Evolutionary conservation across 2,797 vertebrate genomes (phyloP).

Genomic region (Scleropages formosus): DNA sequence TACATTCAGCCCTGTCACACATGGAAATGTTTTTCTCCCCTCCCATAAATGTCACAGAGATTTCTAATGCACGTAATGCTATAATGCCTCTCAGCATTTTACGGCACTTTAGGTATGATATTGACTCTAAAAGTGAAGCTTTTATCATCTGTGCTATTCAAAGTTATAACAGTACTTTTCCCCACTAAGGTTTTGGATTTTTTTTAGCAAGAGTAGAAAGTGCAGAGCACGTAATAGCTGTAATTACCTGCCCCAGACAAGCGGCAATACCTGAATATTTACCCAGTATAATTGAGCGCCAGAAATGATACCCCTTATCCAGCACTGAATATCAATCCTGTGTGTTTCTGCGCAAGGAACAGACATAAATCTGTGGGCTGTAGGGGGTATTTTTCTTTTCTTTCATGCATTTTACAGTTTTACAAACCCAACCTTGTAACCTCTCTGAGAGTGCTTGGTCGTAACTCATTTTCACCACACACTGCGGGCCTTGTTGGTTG

Average conservation of each 20-base stretch:
- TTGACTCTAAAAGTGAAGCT: conserved; percentile 25
- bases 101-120: conserved; percentile 16
- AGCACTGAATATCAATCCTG: conserved; percentile 7
- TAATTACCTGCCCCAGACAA: conserved; percentile 20
- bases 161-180: conserved; percentile 29
- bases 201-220: conserved; percentile 7
- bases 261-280: conserved; percentile 23
- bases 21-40: neutral
- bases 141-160: conserved; percentile 28
- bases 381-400: conserved; percentile 8
- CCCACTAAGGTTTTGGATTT: conserved; percentile 13
- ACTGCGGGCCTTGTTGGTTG: neutral
- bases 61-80: neutral
- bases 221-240: conserved; percentile 3
- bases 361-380: neutral
- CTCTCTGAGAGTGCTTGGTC: neutral
- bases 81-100: conserved; percentile 16
- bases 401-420: conserved; percentile 12
- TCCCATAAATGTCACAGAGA: conserved; percentile 19
- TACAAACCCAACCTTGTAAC: conserved; percentile 2
- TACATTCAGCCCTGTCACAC: conserved; percentile 5
- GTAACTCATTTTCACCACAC: neutral
- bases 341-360: neutral
- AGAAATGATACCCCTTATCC: conserved; percentile 17
- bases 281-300: conserved; percentile 12